Base-by-base conservation (phyloP, 2,888 invertebrate species). In the Protonemura montana region DNA sequence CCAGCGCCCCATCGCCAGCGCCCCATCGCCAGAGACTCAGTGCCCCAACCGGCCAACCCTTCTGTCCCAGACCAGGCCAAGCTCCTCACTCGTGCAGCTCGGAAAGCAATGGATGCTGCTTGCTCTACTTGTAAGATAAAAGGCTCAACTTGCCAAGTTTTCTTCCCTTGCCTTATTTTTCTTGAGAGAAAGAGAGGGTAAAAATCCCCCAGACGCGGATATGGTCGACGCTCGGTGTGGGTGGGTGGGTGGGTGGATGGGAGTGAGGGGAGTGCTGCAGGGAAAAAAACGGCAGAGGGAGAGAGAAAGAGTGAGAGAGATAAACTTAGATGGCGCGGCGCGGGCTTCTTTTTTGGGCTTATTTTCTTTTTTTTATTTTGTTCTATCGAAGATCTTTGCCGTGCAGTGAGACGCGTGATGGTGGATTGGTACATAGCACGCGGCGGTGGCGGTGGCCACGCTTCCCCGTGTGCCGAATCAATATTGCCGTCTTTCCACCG, bases 111-210 rank as follows among this genome's bases (percentile, higher is more conserved):
- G 42, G 82, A 25, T 85, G 81, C 85, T 87, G 86, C 80, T 81
- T 82, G 86, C 86, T 21, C 82, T 30, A 82, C 30, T 59, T 86
- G 30, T 59, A 77, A 86, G 86, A 87, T 87, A 87, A 87, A 85
- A 85, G 86, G 86, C 82, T 87, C 81, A 82, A 87, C 82, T 85
- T 87, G 86, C 85, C 86, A 87, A 87, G 85, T 85, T 85, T 87
- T 76, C 85, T 84, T 85, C 59, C 42, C 35, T 76, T 85, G 35
- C 59, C 41, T 76, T 41, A 80, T 77, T 76, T 81, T 81, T 81
- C 35, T 77, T 42, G 85, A 27, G 76, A 29, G 76, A 77, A 35
- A 59, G 29, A 80, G 78, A 76, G 27, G 76, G 76, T 76, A 35
- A 59, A 59, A 59, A 59, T 59, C 59, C 59, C 59, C 59, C 59